Conservation (phyloP, 1,140 invertebrate genomes). For the Oreohelix idahoensis region DNA sequence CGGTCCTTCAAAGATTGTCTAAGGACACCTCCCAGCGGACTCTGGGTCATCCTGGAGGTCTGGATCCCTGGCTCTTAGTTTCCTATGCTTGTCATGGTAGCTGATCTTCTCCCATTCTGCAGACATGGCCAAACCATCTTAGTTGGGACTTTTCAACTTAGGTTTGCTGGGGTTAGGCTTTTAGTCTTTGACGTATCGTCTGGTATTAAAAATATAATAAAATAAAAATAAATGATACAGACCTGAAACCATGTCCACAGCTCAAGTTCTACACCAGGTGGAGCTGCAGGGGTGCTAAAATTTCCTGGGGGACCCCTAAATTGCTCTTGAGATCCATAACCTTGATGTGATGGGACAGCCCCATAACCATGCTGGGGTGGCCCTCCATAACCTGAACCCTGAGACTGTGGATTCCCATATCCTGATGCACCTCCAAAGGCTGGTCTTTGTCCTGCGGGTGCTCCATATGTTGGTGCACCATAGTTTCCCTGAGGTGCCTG, state of each 20-base stretch:
- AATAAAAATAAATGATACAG: background rate
- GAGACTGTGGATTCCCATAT: constrained; percentile 44
- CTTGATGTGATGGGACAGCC: constrained; percentile 5
- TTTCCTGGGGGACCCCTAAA: background rate
- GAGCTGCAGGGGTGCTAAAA: constrained; percentile 43
- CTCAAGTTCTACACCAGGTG: constrained; percentile 76
- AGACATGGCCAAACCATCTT: too few species aligned
- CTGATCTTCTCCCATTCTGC: too few species aligned
- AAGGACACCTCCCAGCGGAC: too few species aligned
- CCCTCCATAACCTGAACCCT: constrained; percentile 31
- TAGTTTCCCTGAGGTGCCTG: constrained; percentile 33
- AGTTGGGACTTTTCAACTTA: too few species aligned
- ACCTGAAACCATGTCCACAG: constrained; percentile 75
- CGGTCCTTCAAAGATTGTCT: too few species aligned
- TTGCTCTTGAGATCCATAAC: background rate
- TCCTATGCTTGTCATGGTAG: too few species aligned
- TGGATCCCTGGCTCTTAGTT: too few species aligned
- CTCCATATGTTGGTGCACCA: constrained; percentile 23
- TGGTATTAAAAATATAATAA: too few species aligned
- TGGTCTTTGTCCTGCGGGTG: constrained; percentile 30
- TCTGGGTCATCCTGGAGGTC: too few species aligned
- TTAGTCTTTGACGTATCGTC: too few species aligned
- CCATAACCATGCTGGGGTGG: constrained; percentile 37
- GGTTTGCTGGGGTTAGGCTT: too few species aligned
- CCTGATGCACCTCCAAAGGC: background rate